Conservation (phyloP, 2,797 vertebrate species). For the Tinamus major region DNA sequence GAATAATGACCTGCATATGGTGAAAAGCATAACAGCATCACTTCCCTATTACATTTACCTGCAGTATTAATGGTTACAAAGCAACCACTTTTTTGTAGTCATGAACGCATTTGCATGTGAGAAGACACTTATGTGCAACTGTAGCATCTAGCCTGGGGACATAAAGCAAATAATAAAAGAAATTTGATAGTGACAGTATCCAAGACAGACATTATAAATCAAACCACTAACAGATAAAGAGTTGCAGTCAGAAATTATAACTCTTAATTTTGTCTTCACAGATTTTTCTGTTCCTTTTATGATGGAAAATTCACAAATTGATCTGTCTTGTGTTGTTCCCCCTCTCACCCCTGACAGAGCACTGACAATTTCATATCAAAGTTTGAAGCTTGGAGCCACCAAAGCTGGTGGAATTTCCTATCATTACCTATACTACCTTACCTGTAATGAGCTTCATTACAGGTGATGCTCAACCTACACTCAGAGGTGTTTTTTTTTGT, state of each 20-base stretch:
- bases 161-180: background rate
- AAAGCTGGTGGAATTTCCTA: background rate
- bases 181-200: no score
- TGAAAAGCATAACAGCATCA: no score
- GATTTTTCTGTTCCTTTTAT: background rate
- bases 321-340: background rate
- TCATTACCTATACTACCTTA: background rate
- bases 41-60: no score
- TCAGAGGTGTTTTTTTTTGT: background rate
- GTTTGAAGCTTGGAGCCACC: background rate
- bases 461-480: background rate
- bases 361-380: background rate
- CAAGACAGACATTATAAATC: background rate
- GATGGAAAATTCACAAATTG: background rate
- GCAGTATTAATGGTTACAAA: no score
- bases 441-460: no score
- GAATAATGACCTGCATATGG: background rate
- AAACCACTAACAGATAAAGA: background rate
- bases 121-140: background rate
- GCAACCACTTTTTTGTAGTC: background rate
- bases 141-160: background rate
- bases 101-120: background rate
- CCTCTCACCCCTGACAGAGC: no score
- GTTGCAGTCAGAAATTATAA: background rate
- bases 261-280: background rate